A percentile compares a stretch with the other conserved stretches of the same genome.
phyloP scores from a whole-genome alignment of 2,113 vertebrate species.

The Onychorhynchus coronatus region DNA sequence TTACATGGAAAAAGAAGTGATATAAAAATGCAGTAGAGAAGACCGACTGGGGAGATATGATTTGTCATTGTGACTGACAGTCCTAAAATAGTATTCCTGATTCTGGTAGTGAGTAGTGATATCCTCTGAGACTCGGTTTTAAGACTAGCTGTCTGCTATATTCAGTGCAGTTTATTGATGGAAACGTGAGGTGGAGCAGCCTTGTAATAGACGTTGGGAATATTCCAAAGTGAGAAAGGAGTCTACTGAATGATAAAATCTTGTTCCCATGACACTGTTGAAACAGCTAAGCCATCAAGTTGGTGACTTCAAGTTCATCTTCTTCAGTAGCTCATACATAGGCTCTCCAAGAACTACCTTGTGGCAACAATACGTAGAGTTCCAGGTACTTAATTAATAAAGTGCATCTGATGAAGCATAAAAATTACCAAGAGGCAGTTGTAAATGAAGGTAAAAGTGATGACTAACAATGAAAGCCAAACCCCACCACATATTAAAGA shows the following conservation, averaged over 20 bases:
- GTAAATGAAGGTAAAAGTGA: neutral
- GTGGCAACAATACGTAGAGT: neutral
- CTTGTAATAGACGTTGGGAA: neutral
- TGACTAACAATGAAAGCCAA: neutral
- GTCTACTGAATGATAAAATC: neutral
- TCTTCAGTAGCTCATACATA: neutral
- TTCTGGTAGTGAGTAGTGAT: neutral
- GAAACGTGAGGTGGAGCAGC: neutral
- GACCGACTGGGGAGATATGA: slow-evolving; percentile 6
- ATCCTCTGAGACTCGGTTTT: slow-evolving; percentile 8
- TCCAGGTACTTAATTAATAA: neutral
- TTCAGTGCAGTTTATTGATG: neutral
- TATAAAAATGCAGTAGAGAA: slow-evolving; percentile 31
- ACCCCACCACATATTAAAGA: neutral
- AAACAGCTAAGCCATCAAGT: neutral
- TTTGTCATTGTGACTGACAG: slow-evolving; percentile 63
- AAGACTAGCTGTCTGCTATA: neutral
- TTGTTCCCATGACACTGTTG: neutral
- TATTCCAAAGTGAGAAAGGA: neutral
- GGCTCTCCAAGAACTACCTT: neutral
- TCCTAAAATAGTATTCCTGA: slow-evolving; percentile 6
- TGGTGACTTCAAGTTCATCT: neutral
- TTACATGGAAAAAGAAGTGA: slow-evolving; percentile 17
- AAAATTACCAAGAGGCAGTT: neutral
- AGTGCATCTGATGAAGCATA: neutral